These are phyloP conservation scores for Steinernema feltiae DNA, from an alignment of 1,140 invertebrate genomes.

Conservation along the genomic window DNA sequence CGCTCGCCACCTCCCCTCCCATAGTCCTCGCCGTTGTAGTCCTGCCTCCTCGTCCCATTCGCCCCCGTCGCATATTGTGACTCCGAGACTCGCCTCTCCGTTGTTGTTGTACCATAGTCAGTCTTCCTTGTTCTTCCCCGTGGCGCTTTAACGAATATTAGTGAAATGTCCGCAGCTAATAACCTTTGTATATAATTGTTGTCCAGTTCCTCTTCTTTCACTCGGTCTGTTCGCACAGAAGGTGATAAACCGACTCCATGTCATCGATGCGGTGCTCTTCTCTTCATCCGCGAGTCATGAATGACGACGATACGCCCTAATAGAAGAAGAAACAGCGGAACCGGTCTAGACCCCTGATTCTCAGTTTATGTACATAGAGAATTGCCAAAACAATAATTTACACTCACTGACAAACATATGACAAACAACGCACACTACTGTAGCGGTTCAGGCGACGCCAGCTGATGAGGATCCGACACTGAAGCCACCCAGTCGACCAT, in stretches of 20 bases:
- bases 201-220: not conserved
- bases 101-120: not conserved
- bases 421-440: too few relatives aligned
- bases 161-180: constrained; percentile 3
- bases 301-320: not conserved
- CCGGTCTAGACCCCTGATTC: not conserved
- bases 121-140: not conserved
- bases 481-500: not conserved
- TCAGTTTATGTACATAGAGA: not conserved
- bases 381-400: too few relatives aligned
- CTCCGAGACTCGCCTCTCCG: not conserved
- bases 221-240: not conserved
- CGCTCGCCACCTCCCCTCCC: not conserved
- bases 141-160: not conserved
- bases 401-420: too few relatives aligned
- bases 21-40: not conserved
- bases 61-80: constrained; percentile 5
- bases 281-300: too few relatives aligned
- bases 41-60: not conserved
- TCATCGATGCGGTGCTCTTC: not conserved
- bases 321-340: not conserved
- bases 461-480: not conserved
- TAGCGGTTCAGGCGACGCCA: too few relatives aligned
- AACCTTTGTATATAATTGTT: constrained; percentile 10
- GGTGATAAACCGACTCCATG: not conserved